Percentiles rank a stretch among this genome's conserved stretches.
Evolutionary conservation across 2,888 invertebrate genomes (phyloP).

Genomic region (Drosophila tripunctata): DNA sequence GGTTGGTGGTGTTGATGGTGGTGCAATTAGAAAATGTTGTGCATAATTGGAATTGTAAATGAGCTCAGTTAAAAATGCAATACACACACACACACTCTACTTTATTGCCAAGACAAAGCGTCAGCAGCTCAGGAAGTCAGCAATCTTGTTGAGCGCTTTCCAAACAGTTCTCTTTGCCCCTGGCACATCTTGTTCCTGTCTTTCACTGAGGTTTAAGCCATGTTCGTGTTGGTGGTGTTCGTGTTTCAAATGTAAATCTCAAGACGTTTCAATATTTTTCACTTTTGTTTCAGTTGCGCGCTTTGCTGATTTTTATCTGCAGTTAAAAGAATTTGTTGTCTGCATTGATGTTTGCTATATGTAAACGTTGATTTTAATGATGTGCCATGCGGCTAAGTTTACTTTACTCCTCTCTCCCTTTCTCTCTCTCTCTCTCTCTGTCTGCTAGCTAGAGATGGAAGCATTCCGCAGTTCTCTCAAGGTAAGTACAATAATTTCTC

Average conservation of each 20-base stretch:
- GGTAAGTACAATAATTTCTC: too few species aligned
- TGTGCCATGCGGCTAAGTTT: slow-evolving; percentile 58
- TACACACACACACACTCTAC: slow-evolving; percentile 10
- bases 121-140: slow-evolving; percentile 65
- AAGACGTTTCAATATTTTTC: slow-evolving; percentile 63
- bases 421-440: too few species aligned
- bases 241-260: slow-evolving; percentile 69
- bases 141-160: slow-evolving; percentile 67
- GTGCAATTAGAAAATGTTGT: slow-evolving; percentile 80
- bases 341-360: slow-evolving; percentile 73
- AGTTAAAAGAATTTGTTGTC: slow-evolving; percentile 74
- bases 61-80: slow-evolving; percentile 52
- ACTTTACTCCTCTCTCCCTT: slow-evolving; percentile 3
- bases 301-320: slow-evolving; percentile 76
- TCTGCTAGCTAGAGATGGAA: slow-evolving; percentile 4
- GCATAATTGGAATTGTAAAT: slow-evolving; percentile 82
- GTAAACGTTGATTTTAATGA: slow-evolving; percentile 78
- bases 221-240: slow-evolving; percentile 65
- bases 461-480: too few species aligned
- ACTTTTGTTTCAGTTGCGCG: slow-evolving; percentile 65
- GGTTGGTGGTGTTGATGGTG: slow-evolving; percentile 65
- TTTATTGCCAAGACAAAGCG: slow-evolving; percentile 14
- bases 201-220: slow-evolving; percentile 13
- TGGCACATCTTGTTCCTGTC: neutral
- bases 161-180: slow-evolving; percentile 25